A percentile compares a stretch with the other conserved stretches of the same genome.
phyloP scores from a whole-genome alignment of 2,113 vertebrate genomes.

The Rallus limicola region DNA sequence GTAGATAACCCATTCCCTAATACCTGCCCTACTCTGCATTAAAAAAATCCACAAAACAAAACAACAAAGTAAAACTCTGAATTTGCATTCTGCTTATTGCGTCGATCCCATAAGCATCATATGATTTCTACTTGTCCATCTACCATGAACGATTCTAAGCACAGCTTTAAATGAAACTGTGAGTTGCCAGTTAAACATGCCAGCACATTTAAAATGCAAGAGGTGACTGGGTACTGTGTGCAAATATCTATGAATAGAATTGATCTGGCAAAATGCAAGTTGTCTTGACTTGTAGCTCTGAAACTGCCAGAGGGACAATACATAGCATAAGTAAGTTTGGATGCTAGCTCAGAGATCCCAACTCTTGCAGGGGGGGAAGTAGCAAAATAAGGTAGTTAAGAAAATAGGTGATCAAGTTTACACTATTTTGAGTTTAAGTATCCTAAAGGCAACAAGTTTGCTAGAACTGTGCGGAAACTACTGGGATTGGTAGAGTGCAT shows the following conservation, averaged over 20 bases:
- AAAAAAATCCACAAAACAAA: background rate
- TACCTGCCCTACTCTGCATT: background rate
- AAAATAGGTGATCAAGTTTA: too few relatives aligned
- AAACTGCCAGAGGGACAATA: background rate
- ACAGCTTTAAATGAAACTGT: background rate
- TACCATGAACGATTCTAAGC: background rate
- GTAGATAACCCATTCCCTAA: background rate
- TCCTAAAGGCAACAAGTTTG: background rate
- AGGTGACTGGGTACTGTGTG: background rate
- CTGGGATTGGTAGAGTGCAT: background rate
- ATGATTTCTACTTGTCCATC: background rate
- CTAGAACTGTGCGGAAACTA: background rate
- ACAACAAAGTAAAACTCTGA: background rate
- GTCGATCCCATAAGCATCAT: background rate
- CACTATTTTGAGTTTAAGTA: background rate
- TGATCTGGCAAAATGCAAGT: background rate
- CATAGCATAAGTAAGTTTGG: background rate
- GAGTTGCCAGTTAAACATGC: background rate
- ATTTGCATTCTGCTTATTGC: background rate
- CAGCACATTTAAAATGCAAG: background rate
- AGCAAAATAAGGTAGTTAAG: background rate
- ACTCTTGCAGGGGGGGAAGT: fast-evolving
- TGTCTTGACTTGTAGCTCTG: background rate
- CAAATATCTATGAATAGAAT: background rate
- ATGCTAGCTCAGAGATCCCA: background rate